These are phyloP conservation scores for Mormyrus proboscirostris DNA, from an alignment of 2,797 vertebrate genomes.

Conservation along the genomic window DNA sequence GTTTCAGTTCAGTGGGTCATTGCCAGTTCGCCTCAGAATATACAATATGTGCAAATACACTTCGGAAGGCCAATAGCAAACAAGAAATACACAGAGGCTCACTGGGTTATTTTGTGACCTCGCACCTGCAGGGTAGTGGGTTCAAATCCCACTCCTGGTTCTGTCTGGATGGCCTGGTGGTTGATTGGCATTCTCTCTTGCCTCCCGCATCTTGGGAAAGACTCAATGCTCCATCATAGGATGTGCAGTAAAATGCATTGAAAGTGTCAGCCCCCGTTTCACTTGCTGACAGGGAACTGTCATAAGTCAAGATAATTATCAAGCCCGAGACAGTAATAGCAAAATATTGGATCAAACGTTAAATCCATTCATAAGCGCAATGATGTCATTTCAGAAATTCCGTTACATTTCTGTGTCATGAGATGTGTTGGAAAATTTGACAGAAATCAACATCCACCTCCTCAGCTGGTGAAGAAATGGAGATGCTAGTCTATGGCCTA, in stretches of 20 bases:
- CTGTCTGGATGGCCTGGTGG: not conserved
- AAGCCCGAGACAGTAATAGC: not conserved
- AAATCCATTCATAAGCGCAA: not conserved
- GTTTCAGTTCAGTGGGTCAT: not conserved
- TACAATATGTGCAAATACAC: not conserved
- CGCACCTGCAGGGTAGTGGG: not conserved
- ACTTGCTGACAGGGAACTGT: not conserved
- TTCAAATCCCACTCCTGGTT: not conserved
- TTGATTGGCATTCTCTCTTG: not conserved
- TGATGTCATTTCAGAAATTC: not conserved
- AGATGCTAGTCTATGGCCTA: not conserved
- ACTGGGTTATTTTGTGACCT: not conserved
- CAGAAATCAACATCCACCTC: not conserved
- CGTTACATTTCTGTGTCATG: not conserved
- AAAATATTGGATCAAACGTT: not conserved
- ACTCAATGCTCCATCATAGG: not conserved
- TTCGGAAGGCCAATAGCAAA: not conserved
- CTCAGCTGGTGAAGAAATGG: not conserved
- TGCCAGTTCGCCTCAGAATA: not conserved
- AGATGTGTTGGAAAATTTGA: not conserved
- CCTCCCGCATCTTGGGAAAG: not conserved
- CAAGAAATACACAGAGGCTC: not conserved
- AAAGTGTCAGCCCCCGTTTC: not conserved
- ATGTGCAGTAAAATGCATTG: not conserved
- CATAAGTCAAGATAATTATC: not conserved